Evolutionary conservation across 2,797 vertebrate species (phyloP).

Genomic region (Chelidonichthys spinosus): DNA sequence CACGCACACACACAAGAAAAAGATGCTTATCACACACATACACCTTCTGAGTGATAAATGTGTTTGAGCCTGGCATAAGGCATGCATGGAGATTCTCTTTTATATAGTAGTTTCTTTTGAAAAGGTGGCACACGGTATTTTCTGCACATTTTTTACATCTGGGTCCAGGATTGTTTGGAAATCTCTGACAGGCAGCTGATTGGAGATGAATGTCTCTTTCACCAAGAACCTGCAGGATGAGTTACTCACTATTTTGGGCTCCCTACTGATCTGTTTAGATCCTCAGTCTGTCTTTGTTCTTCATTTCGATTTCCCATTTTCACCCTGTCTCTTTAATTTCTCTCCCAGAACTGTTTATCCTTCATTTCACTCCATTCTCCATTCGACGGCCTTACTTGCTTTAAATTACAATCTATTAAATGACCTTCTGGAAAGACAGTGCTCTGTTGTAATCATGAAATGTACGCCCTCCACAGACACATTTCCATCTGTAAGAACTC

Average conservation of each 20-base stretch:
- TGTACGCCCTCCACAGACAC: constrained; percentile 25
- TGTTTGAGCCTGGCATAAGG: background rate
- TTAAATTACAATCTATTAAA: constrained; percentile 14
- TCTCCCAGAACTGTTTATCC: background rate
- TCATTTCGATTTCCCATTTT: constrained; percentile 14
- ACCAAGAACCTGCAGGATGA: constrained; percentile 33
- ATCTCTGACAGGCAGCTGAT: constrained; percentile 14
- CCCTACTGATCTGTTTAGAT: constrained; percentile 4
- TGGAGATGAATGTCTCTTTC: constrained; percentile 49
- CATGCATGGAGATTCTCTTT: background rate
- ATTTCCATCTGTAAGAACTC: constrained; percentile 32
- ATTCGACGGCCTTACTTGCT: background rate
- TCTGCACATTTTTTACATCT: constrained; percentile 32
- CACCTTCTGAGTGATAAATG: constrained; percentile 24
- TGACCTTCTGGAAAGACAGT: background rate
- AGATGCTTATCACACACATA: constrained; percentile 12
- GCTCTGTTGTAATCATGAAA: constrained; percentile 31
- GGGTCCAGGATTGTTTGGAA: background rate
- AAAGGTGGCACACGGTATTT: constrained; percentile 4
- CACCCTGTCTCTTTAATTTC: constrained; percentile 13
- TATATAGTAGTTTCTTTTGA: constrained; percentile 5
- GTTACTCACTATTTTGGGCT: constrained; percentile 24
- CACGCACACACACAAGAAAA: background rate
- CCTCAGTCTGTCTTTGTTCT: background rate
- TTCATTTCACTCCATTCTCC: background rate